phyloP scores from a whole-genome alignment of 1,140 invertebrate genomes.

The Panonychus citri region DNA sequence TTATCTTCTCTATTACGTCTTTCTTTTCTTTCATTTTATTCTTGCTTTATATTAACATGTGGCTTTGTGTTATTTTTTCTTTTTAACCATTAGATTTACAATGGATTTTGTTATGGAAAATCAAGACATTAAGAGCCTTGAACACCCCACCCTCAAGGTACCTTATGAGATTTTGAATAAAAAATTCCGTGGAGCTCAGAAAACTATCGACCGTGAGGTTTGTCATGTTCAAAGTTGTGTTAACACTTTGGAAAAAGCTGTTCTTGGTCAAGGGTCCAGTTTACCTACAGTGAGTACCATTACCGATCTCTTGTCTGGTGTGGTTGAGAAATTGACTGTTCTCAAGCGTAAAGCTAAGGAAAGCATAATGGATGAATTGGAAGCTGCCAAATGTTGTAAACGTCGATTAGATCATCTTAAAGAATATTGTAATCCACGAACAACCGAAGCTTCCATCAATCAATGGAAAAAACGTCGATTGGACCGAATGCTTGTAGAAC shows the following conservation, averaged over 20 bases:
- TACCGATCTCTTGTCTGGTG: conserved; percentile 50
- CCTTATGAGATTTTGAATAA: conserved; percentile 96
- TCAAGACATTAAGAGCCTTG: conserved; percentile 61
- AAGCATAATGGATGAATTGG: conserved; percentile 67
- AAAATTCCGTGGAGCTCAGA: conserved; percentile 81
- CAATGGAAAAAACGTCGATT: conserved; percentile 61
- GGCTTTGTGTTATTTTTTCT: too few species aligned
- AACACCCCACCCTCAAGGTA: conserved; percentile 84
- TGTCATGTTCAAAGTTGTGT: conserved; percentile 55
- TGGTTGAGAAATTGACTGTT: conserved; percentile 65
- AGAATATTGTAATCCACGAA: conserved; percentile 32
- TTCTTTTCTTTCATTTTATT: too few species aligned
- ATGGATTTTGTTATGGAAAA: too few species aligned
- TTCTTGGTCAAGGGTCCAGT: conserved; percentile 17
- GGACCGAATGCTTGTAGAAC: conserved; percentile 85
- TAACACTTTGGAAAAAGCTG: conserved; percentile 51
- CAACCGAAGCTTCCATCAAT: background rate
- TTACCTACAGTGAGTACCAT: conserved; percentile 35
- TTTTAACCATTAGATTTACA: too few species aligned
- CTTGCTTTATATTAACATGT: too few species aligned
- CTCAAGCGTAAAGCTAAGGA: conserved; percentile 84
- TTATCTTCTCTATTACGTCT: too few species aligned
- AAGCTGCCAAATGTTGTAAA: conserved; percentile 61
- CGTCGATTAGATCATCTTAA: conserved; percentile 76
- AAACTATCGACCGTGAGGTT: conserved; percentile 73